Conservation (phyloP, 2,797 vertebrate genomes). For the Myioborus melanocephalus region DNA sequence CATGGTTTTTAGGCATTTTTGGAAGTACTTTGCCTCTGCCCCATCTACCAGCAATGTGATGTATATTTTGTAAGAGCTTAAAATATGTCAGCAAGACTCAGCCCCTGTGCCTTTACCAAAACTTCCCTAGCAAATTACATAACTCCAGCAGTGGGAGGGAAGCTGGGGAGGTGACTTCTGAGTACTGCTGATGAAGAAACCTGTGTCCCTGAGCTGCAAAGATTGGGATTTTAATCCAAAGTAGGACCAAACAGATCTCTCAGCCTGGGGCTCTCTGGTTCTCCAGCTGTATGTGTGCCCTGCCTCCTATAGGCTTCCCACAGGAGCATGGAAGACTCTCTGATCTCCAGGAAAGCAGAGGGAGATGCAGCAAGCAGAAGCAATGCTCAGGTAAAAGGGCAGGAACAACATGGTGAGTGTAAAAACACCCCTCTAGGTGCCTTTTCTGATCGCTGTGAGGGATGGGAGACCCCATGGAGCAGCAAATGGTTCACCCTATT, state of each 20-base stretch:
- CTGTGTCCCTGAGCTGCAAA: neutral
- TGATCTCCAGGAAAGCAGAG: neutral
- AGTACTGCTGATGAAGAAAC: neutral
- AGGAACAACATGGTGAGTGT: neutral
- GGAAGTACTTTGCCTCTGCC: neutral
- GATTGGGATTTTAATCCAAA: neutral
- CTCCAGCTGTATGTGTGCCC: neutral
- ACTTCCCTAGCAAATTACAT: neutral
- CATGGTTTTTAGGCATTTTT: neutral
- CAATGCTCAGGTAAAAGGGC: neutral
- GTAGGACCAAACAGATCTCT: neutral
- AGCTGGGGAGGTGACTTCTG: neutral
- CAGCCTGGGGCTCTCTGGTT: neutral
- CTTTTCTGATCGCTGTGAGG: neutral
- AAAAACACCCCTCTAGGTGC: neutral
- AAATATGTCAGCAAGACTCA: neutral
- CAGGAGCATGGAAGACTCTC: neutral
- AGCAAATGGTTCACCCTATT: neutral
- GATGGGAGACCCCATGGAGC: neutral
- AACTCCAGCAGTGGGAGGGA: neutral
- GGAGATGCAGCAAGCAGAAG: neutral
- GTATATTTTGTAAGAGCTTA: neutral
- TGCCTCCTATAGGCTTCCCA: neutral
- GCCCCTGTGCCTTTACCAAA: neutral
- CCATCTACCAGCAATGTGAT: neutral